Percentiles rank a stretch among this genome's conserved stretches.
phyloP scores from a whole-genome alignment of 2,797 vertebrate genomes.

The Muscicapa striata region DNA sequence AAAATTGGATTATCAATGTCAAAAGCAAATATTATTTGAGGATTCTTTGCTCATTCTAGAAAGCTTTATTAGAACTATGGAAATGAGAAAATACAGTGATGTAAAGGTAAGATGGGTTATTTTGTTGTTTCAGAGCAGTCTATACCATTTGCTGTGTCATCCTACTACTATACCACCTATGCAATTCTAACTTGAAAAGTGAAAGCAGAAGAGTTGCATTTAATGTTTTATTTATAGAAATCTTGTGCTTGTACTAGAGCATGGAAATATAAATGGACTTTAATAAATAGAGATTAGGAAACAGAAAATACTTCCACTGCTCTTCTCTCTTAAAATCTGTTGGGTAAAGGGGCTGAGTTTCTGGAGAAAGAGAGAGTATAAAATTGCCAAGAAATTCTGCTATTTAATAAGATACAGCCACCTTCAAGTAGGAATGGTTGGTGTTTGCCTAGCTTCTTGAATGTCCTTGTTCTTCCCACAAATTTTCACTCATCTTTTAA shows the following conservation, averaged over 20 bases:
- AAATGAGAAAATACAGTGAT: neutral
- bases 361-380: neutral
- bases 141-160: neutral
- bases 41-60: neutral
- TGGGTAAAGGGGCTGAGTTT: neutral
- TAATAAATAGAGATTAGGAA: neutral
- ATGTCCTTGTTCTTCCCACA: constrained; percentile 54
- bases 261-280: constrained; percentile 27
- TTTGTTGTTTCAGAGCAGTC: neutral
- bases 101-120: neutral
- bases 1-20: constrained; percentile 7
- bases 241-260: neutral
- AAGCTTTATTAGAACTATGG: neutral
- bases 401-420: neutral
- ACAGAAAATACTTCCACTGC: neutral
- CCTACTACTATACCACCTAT: neutral
- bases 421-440: neutral
- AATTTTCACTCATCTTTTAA: constrained; percentile 35
- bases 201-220: constrained; percentile 19
- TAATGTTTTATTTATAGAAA: constrained; percentile 53
- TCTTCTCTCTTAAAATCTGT: neutral
- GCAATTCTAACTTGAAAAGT: constrained; percentile 15
- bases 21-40: neutral
- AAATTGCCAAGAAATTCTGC: neutral
- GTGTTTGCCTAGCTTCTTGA: constrained; percentile 22